Percentiles rank a stretch among this genome's conserved stretches.
These are phyloP conservation scores for Limenitis arthemis DNA, from an alignment of 2,888 invertebrate genomes.

Conservation along the genomic window DNA sequence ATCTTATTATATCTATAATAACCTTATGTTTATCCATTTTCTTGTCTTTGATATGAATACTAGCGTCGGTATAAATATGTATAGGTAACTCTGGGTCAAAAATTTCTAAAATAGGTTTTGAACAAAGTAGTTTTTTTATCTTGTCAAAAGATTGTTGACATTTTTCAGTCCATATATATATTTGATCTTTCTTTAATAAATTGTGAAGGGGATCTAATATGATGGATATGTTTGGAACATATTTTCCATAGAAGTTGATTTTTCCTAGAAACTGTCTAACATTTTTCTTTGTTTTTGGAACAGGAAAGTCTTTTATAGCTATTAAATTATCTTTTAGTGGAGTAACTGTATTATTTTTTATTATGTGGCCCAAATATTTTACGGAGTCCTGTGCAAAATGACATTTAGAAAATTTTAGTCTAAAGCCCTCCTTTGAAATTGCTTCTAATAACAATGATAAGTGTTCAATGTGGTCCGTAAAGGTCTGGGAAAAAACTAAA, in stretches of 20 bases:
- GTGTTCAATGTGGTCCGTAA: slow-evolving; percentile 25
- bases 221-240: slow-evolving; percentile 23
- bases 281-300: slow-evolving; percentile 14
- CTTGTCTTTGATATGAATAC: too few relatives aligned
- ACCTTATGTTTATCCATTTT: too few relatives aligned
- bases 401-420: slow-evolving; percentile 27
- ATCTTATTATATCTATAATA: too few relatives aligned
- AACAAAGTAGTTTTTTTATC: slow-evolving; percentile 30
- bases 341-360: slow-evolving; percentile 23
- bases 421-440: slow-evolving; percentile 26
- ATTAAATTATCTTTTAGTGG: slow-evolving; percentile 27
- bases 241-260: slow-evolving; percentile 10
- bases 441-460: slow-evolving; percentile 20
- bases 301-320: slow-evolving; percentile 25
- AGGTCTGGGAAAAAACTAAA: slow-evolving; percentile 26
- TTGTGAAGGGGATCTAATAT: slow-evolving; percentile 28
- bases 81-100: slow-evolving; percentile 1
- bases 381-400: slow-evolving; percentile 24
- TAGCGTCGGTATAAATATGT: slow-evolving; percentile 4
- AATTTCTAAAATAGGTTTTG: slow-evolving; percentile 14
- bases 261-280: slow-evolving; percentile 3
- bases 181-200: slow-evolving; percentile 25
- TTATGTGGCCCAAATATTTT: slow-evolving; percentile 26
- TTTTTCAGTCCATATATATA: slow-evolving; percentile 28
- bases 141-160: slow-evolving; percentile 34